phyloP scores from a whole-genome alignment of 1,140 invertebrate genomes.

The Zaprionus vittiger region DNA sequence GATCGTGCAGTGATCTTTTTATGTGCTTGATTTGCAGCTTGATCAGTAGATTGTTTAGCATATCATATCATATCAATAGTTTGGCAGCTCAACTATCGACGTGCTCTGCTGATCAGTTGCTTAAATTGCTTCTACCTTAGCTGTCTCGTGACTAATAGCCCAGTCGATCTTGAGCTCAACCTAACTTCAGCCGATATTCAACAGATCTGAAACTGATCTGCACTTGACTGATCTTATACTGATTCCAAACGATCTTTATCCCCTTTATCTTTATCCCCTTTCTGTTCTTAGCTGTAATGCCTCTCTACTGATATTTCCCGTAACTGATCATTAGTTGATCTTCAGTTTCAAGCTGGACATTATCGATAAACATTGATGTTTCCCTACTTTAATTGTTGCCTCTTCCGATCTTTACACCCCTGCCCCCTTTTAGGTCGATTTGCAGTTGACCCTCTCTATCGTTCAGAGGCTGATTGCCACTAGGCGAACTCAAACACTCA shows the following conservation, averaged over 20 bases:
- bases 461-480: constrained; percentile 70
- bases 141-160: too few relatives aligned
- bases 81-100: background rate
- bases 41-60: too few relatives aligned
- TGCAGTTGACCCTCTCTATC: constrained; percentile 63
- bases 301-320: background rate
- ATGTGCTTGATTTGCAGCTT: background rate
- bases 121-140: too few relatives aligned
- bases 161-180: too few relatives aligned
- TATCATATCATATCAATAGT: background rate
- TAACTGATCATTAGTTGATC: background rate
- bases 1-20: background rate
- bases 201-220: background rate
- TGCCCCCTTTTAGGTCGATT: constrained; percentile 39
- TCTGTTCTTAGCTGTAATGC: background rate
- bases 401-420: too few relatives aligned
- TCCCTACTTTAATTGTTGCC: background rate
- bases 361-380: too few relatives aligned
- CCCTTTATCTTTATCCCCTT: background rate
- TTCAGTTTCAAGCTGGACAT: too few relatives aligned
- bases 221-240: background rate
- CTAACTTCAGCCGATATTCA: background rate
- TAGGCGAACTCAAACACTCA: constrained; percentile 60
- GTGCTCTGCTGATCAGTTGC: background rate
- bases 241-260: background rate